Evolutionary conservation across 2,113 vertebrate species (phyloP), one percentile per base, ranked within the genome.

Genomic region (Vanacampus margaritifer): DNA sequence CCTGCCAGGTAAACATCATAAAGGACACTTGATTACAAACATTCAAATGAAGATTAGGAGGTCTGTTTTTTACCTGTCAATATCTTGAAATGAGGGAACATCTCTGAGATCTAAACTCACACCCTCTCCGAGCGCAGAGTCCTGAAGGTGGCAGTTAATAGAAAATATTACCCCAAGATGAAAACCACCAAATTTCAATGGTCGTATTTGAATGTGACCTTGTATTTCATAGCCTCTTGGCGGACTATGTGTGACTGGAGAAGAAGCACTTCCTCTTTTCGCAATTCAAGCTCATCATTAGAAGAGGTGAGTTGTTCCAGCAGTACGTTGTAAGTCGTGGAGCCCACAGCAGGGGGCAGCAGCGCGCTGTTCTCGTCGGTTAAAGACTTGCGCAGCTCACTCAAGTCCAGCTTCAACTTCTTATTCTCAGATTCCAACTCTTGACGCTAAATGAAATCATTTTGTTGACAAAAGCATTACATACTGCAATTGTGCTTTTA

Each of bases 261-360:
- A 74, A 98, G 96, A 63, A 98, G 93, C 73, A 99, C 97, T 66
- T 99, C 97, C 41, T 99, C 97, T 84, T 97, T 98, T 11, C 96
- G 93, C 3, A 98, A 93, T 36, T 98, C 95, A 0, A 99, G 89
- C 83, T 98, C 96, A 3, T 99, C 96, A 0, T 90, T 95, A 63
- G 95, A 92, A 0, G 96, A 93, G 46, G 85, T 93, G 79, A 99
- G 90, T 65, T 99, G 97, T 0, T 96, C 94, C 83, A 98, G 90
- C 19, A 98, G 91, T 13, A 95, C 92, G 11, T 89, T 91, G 75
- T 98, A 98, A 0, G 95, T 91, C 16, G 90, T 85, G 0, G 94
- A 92, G 4, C 95, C 95, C 0, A 85, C 80, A 12, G 62, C 68
- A 23, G 94, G 94, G 17, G 94, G 93, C 0, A 91, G 89, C 54